Evolutionary conservation across 2,113 vertebrate species (phyloP).

Genomic region (Urocitellus parryii): DNA sequence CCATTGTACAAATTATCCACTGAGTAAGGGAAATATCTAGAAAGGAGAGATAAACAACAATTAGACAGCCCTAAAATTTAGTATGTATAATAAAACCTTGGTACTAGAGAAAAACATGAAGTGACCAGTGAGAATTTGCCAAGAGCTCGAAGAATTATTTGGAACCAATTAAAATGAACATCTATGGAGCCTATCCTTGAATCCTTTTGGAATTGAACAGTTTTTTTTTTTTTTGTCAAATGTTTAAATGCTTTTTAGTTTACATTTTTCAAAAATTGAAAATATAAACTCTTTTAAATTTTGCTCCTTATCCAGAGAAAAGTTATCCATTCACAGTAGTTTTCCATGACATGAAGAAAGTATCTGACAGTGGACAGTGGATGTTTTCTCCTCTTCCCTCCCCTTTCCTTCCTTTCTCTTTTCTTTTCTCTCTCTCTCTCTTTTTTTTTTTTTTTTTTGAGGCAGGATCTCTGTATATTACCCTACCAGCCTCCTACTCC

Average conservation of each 20-base stretch:
- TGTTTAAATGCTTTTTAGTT: not conserved
- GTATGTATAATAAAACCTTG: slow-evolving; percentile 18
- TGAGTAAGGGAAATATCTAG: not conserved
- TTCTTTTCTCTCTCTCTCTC: not conserved
- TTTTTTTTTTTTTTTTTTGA: not conserved
- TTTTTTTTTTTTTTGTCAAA: not conserved
- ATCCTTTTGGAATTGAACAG: slow-evolving; percentile 38
- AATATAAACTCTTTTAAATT: slow-evolving; percentile 26
- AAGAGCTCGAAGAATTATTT: slow-evolving; percentile 37
- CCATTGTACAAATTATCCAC: not conserved
- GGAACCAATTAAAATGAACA: slow-evolving; percentile 38
- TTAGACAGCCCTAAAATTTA: not conserved
- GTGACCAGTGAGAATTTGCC: not conserved
- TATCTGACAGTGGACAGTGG: no score
- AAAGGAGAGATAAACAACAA: not conserved
- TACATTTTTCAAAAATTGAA: slow-evolving; percentile 46
- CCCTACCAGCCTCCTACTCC: not conserved
- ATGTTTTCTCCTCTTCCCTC: not conserved
- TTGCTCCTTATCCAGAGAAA: not conserved
- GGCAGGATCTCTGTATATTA: not conserved
- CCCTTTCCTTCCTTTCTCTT: not conserved
- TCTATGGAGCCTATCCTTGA: not conserved
- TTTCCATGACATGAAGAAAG: no score
- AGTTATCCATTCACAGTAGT: not conserved
- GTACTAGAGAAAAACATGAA: slow-evolving; percentile 41